Conservation (phyloP, 1,140 invertebrate genomes). For the Zaprionus vittiger region DNA sequence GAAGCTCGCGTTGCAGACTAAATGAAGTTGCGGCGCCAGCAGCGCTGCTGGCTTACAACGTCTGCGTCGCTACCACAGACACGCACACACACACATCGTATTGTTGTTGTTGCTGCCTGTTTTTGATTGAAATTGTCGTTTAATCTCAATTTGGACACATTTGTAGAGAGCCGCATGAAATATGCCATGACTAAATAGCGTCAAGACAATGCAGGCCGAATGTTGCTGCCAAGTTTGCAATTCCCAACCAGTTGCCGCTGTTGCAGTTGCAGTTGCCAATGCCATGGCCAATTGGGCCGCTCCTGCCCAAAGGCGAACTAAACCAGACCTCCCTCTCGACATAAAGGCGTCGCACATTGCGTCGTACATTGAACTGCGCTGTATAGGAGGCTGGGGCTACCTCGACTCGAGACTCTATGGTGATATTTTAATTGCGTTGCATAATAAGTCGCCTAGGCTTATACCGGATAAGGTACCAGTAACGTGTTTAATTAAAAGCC, state of each 20-base stretch:
- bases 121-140: conserved; percentile 76
- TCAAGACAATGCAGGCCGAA: conserved; percentile 46
- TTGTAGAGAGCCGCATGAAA: conserved; percentile 59
- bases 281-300: conserved; percentile 29
- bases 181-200: conserved; percentile 32
- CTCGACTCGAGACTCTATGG: neutral
- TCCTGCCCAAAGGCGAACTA: conserved; percentile 29
- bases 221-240: conserved; percentile 48
- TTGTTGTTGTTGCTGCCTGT: conserved; percentile 23
- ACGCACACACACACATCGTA: conserved; percentile 11
- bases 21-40: conserved; percentile 53
- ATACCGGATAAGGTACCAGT: conserved; percentile 16
- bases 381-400: neutral
- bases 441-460: conserved; percentile 16
- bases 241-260: conserved; percentile 58
- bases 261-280: conserved; percentile 18
- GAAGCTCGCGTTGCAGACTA: conserved; percentile 73
- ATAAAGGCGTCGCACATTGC: conserved; percentile 18
- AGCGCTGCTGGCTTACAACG: conserved; percentile 14
- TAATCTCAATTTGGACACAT: conserved; percentile 73
- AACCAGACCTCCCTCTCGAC: conserved; percentile 14
- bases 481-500: conserved; percentile 13
- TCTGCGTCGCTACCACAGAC: neutral
- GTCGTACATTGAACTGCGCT: conserved; percentile 29
- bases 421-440: conserved; percentile 41